Base-by-base conservation (phyloP, 37 sponge, comb jelly and placozoan genomes). In the Geodia barretti region DNA sequence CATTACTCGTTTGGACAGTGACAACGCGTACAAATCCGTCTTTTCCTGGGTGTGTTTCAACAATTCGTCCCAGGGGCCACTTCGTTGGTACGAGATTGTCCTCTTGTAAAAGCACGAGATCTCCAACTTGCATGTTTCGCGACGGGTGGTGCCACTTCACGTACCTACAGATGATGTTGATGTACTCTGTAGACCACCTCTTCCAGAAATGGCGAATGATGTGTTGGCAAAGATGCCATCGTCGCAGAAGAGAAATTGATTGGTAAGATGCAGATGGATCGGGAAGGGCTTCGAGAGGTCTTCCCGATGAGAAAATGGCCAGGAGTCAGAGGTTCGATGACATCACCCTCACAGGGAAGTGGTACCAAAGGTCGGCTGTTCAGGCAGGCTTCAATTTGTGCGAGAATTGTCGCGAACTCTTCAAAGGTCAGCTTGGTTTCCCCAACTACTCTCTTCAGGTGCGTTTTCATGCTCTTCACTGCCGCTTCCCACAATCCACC, bases 321-420 rank as follows among this genome's bases (percentile, higher is more conserved):
- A n/a, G n/a, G n/a, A n/a, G n/a, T n/a, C n/a, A n/a, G n/a, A n/a
- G n/a, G n/a, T n/a, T n/a, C n/a, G n/a, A n/a, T n/a, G n/a, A n/a
- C 79, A 62, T 86, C 86, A 63, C 64, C 62, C 36, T 71, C 35
- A 40, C 43, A 30, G 4, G 72, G 64, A 24, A 79, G 32, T 1
- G 41, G 31, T 11, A n/a, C 72, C 11, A 84, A 78, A 23, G 85
- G 85, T 39, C 85, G 41, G 39, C 62, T 60, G 41, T 81, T 87
- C 43, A 82, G 62, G 40, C 60, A 47, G 24, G 63, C 73, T 75
- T 86, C 83, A 38, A 77, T 62, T 85, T 77, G 68, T 23, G n/a
- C n/a, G n/a, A n/a, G n/a, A n/a, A n/a, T n/a, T n/a, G 83, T 82
- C 34, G 30, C 62, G 32, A 72, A 61, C 70, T 82, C 83, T 62